Base-by-base conservation (phyloP, 1,140 invertebrate genomes). In the Macrobrachium rosenbergii region DNA sequence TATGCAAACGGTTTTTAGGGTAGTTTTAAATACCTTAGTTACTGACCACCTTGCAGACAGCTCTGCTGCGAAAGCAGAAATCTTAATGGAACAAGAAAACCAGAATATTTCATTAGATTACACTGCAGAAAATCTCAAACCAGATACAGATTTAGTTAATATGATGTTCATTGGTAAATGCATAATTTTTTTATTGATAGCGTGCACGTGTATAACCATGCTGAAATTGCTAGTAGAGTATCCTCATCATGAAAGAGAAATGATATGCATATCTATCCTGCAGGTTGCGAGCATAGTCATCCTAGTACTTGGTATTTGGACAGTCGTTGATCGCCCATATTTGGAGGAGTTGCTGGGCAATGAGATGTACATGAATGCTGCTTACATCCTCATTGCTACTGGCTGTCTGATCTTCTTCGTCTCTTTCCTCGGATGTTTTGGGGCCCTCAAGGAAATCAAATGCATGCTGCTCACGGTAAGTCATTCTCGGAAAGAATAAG, bases 391-490 rank as follows among this genome's bases (percentile, higher is more conserved):
- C 43, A 94, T 97, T 28, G 94, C 94, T 5, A 96, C 95, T 69
- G 97, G 96, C 14, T 93, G 95, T 19, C 92, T 96, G 37, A 94
- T 96, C 58, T 94, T 95, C 88, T 90, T 98, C 62, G 94, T 97
- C 43, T 95, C 96, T 7, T 95, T 97, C 91, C 94, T 98, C 86
- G 97, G 97, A 52, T 97, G 96, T 91, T 93, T 96, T 76, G 97
- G 97, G 21, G 96, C 97, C 8, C 94, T 95, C 19, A 96, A 95
- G 89, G 97, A 98, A 93, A 94, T 98, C 82, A 96, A 97, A 92
- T 98, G 96, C 91, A 95, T 98, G 94, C 93, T 98, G 11, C 93
- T 98, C 69, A 96, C 95, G 92, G 96, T 97, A 92, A 93, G 93
- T 92, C 12, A 12, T 52, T 52, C 12, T 2, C 2, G 52, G 0